Conservation (phyloP, 2,113 vertebrate genomes). For the Chionis minor region DNA sequence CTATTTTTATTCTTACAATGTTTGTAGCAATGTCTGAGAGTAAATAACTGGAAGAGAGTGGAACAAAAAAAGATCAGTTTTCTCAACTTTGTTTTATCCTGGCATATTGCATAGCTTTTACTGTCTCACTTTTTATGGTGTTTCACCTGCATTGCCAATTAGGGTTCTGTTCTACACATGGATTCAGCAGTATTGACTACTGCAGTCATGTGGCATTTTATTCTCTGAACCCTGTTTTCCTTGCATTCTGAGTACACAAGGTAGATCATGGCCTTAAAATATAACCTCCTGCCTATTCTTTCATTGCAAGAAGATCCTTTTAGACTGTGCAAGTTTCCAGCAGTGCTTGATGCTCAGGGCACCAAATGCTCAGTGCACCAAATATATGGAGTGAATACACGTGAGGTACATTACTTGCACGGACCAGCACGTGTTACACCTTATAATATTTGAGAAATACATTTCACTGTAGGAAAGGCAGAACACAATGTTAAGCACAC, state of each 20-base stretch:
- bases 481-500: not conserved
- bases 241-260: not conserved
- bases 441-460: not conserved
- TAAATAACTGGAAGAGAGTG: not conserved
- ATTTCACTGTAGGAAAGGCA: not conserved
- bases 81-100: not conserved
- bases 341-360: not conserved
- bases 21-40: not conserved
- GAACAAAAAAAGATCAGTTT: not conserved
- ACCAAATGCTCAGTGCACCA: not conserved
- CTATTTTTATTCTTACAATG: not conserved
- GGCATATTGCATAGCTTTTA: not conserved
- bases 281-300: not conserved
- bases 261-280: not conserved
- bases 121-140: not conserved
- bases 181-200: not conserved
- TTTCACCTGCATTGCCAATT: not conserved
- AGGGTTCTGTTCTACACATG: not conserved
- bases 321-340: not conserved
- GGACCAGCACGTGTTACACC: not conserved
- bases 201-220: not conserved
- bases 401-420: not conserved
- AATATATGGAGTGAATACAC: not conserved
- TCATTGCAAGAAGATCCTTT: not conserved
- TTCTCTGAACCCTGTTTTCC: not conserved